These are phyloP conservation scores for Glyptemys insculpta DNA, from an alignment of 2,797 vertebrate species.

Conservation along the genomic window DNA sequence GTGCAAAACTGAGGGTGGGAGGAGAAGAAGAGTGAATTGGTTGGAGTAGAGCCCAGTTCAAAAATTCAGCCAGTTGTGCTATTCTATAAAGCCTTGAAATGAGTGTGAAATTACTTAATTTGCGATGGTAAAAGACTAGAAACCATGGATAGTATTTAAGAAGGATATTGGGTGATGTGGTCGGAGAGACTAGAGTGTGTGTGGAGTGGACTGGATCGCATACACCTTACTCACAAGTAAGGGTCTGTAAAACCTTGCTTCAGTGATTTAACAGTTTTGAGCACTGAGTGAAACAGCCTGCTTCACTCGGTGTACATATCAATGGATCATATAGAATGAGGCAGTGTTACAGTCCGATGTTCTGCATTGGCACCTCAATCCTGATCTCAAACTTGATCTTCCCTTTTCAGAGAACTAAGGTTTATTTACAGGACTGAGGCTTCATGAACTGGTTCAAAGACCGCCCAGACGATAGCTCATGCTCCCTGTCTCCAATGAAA, in stretches of 20 bases:
- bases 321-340: accelerated
- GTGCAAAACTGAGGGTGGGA: not conserved
- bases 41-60: not conserved
- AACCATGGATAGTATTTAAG: not conserved
- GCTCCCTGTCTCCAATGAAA: not conserved
- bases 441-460: not conserved
- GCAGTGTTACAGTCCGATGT: accelerated
- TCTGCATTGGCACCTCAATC: not conserved
- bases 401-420: not conserved
- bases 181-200: accelerated
- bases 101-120: not conserved
- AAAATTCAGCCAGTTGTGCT: not conserved
- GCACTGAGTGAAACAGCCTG: not conserved
- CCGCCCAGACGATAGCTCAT: not conserved
- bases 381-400: not conserved
- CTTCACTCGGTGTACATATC: not conserved
- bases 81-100: not conserved
- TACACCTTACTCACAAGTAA: accelerated
- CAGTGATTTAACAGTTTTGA: not conserved
- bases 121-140: not conserved
- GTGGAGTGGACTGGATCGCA: not conserved
- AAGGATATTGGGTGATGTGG: not conserved
- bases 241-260: not conserved
- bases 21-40: not conserved
- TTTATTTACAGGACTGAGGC: not conserved